Conservation (phyloP, 2,113 vertebrate species). For the Aegotheles bennettii region DNA sequence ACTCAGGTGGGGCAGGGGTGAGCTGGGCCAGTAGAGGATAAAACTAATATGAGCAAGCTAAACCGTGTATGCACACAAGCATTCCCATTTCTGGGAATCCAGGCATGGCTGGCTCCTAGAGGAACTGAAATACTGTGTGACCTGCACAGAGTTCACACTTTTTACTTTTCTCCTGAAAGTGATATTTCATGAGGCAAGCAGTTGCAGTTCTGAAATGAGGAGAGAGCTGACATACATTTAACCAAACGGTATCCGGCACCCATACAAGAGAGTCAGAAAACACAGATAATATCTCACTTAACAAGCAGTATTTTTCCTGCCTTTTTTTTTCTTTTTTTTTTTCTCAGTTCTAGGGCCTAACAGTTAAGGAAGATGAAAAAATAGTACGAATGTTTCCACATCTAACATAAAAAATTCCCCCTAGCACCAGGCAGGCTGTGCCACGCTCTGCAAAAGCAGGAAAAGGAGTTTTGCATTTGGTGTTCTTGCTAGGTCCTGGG, state of each 20-base stretch:
- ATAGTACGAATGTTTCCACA: background rate
- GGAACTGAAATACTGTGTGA: background rate
- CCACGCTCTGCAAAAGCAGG: background rate
- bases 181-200: constrained; percentile 65
- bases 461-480: background rate
- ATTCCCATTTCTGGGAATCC: constrained; percentile 32
- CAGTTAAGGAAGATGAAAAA: constrained; percentile 27
- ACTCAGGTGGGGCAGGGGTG: background rate
- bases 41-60: background rate
- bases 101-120: background rate
- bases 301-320: constrained; percentile 56
- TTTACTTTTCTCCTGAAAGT: constrained; percentile 63
- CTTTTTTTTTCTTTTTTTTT: background rate
- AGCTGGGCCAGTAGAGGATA: background rate
- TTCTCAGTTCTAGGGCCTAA: background rate
- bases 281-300: constrained; percentile 66
- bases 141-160: constrained; percentile 15
- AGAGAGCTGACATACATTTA: constrained; percentile 66
- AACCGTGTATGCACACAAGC: background rate
- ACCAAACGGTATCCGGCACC: constrained; percentile 59
- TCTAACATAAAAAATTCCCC: background rate
- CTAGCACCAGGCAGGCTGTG: background rate
- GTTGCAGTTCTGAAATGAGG: constrained; percentile 72
- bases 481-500: background rate
- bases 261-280: constrained; percentile 40